phyloP scores from a whole-genome alignment of 2,888 invertebrate species.

The Dolichopus griseipennis region DNA sequence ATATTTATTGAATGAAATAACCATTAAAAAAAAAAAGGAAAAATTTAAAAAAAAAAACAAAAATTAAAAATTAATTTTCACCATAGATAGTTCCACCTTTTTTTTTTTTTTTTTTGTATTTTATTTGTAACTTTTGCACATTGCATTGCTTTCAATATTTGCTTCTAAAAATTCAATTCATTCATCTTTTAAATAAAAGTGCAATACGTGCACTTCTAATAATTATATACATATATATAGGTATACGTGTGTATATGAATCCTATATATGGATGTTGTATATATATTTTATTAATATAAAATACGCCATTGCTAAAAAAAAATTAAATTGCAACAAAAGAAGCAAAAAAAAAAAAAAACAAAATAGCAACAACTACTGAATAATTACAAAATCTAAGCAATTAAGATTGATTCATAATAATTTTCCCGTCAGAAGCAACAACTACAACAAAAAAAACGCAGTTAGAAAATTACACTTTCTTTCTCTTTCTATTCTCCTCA shows the following conservation, averaged over 20 bases:
- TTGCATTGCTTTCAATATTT: neutral
- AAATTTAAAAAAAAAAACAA: too few relatives aligned
- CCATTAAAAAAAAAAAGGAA: too few relatives aligned
- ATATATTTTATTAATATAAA: neutral
- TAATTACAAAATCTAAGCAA: neutral
- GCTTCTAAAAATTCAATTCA: neutral
- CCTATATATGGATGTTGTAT: too few relatives aligned
- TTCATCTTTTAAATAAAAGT: neutral
- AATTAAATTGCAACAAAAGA: neutral
- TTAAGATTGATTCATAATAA: conserved; percentile 4
- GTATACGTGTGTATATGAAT: too few relatives aligned
- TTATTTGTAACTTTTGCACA: neutral
- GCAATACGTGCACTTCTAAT: neutral
- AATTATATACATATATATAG: too few relatives aligned
- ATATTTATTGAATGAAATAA: too few relatives aligned
- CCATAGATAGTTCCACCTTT: too few relatives aligned
- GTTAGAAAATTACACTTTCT: neutral
- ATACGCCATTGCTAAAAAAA: neutral
- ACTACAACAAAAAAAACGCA: neutral
- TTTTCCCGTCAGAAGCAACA: neutral
- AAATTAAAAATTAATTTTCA: too few relatives aligned
- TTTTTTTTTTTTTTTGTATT: too few relatives aligned
- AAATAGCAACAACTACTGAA: neutral
- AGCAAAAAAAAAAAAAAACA: neutral
- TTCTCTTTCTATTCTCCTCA: neutral